phyloP scores from a whole-genome alignment of 2,113 vertebrate species.

The Dolichotis patagonum region DNA sequence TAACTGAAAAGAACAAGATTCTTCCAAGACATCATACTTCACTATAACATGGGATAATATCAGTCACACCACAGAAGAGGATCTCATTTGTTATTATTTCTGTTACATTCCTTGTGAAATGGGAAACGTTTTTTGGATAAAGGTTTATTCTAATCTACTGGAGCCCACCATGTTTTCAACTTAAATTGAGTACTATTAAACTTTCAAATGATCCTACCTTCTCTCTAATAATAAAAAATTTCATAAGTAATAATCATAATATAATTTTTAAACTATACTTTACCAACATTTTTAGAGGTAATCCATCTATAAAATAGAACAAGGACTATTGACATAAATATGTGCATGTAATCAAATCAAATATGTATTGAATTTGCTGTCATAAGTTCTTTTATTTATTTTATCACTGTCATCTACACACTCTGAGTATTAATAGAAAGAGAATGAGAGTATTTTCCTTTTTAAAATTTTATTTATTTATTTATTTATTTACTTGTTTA shows the following conservation, averaged over 20 bases:
- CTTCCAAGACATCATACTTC: not conserved
- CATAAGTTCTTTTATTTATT: not conserved
- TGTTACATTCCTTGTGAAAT: not conserved
- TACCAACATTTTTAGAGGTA: not conserved
- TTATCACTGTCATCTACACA: not conserved
- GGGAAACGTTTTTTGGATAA: not conserved
- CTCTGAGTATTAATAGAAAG: not conserved
- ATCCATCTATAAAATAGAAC: not conserved
- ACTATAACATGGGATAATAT: not conserved
- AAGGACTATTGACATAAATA: not conserved
- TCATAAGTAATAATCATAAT: not conserved
- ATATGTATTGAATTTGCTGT: not conserved
- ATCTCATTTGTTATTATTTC: not conserved
- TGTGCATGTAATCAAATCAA: not conserved
- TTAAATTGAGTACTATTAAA: not conserved
- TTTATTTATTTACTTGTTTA: no score
- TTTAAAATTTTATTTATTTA: no score
- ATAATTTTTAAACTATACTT: not conserved
- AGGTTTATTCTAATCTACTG: not conserved
- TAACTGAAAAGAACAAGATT: not conserved
- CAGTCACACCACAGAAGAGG: not conserved
- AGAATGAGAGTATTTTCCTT: not conserved
- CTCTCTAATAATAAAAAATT: not conserved
- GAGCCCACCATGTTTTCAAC: not conserved
- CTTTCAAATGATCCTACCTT: not conserved